These are phyloP conservation scores for Phasia obesa DNA, from an alignment of 2,888 invertebrate species.

Conservation along the genomic window DNA sequence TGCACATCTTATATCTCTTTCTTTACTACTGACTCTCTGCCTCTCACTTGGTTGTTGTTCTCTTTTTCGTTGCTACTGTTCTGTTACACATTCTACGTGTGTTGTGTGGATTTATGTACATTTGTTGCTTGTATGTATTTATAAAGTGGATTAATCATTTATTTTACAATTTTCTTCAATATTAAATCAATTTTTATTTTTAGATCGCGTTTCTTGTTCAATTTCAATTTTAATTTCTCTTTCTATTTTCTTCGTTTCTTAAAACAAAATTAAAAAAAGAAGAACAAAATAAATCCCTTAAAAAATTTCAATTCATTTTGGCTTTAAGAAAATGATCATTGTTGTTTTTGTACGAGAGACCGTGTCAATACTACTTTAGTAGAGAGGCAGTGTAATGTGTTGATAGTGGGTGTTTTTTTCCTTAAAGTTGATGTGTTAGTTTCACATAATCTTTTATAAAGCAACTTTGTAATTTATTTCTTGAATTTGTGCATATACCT, in stretches of 20 bases:
- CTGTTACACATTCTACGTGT: conserved; percentile 40
- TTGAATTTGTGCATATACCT: too few species aligned
- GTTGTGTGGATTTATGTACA: conserved; percentile 26
- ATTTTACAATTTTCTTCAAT: conserved; percentile 66
- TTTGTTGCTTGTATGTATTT: conserved; percentile 50
- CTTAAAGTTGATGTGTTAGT: conserved; percentile 15
- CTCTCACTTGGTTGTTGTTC: conserved; percentile 30
- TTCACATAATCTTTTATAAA: conserved; percentile 8
- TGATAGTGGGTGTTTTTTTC: conserved; percentile 41
- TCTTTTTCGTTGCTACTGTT: conserved; percentile 38
- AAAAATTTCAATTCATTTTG: conserved; percentile 42
- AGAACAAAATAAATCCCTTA: conserved; percentile 50
- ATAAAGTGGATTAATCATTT: conserved; percentile 66
- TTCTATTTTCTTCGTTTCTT: conserved; percentile 28
- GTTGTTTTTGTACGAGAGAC: not conserved
- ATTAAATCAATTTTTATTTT: conserved; percentile 71
- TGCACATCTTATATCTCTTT: conserved; percentile 59
- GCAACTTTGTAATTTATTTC: not conserved
- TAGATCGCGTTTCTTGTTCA: conserved; percentile 57
- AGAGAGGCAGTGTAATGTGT: not conserved
- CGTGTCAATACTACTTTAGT: conserved; percentile 5
- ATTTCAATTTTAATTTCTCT: conserved; percentile 44
- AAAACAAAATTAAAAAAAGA: conserved; percentile 14
- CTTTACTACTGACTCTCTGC: conserved; percentile 15
- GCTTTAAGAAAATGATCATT: conserved; percentile 40